Evolutionary conservation across 2,888 invertebrate species (phyloP).

Genomic region (Pyrgus malvae): DNA sequence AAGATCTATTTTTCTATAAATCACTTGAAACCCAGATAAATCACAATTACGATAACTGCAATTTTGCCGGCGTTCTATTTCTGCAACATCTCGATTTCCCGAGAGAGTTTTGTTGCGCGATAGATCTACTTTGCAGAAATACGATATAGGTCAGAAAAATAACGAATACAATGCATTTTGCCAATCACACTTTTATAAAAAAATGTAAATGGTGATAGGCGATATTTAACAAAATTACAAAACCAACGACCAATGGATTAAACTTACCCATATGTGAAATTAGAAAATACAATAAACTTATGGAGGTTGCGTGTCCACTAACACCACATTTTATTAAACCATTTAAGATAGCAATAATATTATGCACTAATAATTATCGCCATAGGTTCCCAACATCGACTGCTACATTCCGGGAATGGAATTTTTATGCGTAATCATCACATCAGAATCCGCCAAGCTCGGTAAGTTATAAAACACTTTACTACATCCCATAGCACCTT

Average conservation of each 20-base stretch:
- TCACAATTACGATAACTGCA: not conserved
- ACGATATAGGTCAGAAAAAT: too few relatives aligned
- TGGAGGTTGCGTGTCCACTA: too few relatives aligned
- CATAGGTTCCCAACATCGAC: conserved; percentile 71
- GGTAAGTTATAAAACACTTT: conserved; percentile 47
- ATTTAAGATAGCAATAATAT: too few relatives aligned
- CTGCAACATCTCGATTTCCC: not conserved
- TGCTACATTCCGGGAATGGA: conserved; percentile 77
- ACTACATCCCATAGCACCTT: not conserved
- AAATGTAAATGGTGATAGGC: too few relatives aligned
- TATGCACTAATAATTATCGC: not conserved
- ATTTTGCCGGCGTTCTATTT: not conserved
- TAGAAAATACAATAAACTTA: too few relatives aligned
- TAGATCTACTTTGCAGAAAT: too few relatives aligned
- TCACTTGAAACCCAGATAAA: not conserved
- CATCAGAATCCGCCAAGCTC: conserved; percentile 70
- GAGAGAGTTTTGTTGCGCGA: not conserved
- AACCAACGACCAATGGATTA: too few relatives aligned
- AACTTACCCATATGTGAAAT: too few relatives aligned
- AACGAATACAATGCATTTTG: too few relatives aligned
- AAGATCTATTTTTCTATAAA: not conserved
- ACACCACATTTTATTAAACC: too few relatives aligned
- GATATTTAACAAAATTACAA: too few relatives aligned
- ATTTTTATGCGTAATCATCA: conserved; percentile 72
- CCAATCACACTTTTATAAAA: too few relatives aligned